These are phyloP conservation scores for Polypedilum pembai DNA, from an alignment of 1,140 invertebrate genomes.

Conservation along the genomic window DNA sequence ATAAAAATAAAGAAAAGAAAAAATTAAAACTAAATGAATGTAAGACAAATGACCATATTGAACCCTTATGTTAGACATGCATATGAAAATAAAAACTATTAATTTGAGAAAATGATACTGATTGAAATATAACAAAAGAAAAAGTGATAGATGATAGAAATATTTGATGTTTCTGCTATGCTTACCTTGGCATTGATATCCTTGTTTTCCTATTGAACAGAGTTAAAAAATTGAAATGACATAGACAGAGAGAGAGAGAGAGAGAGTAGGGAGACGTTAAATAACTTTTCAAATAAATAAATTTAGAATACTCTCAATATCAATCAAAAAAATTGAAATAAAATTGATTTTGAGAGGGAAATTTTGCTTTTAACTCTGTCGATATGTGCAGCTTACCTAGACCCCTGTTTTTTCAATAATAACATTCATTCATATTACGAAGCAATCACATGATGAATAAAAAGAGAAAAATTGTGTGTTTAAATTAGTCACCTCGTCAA, in stretches of 20 bases:
- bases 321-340: neutral
- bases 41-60: neutral
- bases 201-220: constrained; percentile 71
- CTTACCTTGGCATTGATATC: constrained; percentile 99
- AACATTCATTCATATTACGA: constrained; percentile 9
- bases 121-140: no score
- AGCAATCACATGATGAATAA: constrained; percentile 6
- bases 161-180: neutral
- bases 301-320: no score
- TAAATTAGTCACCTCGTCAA: neutral
- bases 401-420: constrained; percentile 61
- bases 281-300: no score
- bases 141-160: no score
- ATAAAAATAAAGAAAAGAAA: constrained; percentile 28
- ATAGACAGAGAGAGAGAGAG: neutral
- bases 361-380: constrained; percentile 4
- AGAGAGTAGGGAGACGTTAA: no score
- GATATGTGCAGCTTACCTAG: constrained; percentile 48
- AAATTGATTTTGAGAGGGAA: neutral
- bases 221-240: constrained; percentile 10
- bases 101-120: no score
- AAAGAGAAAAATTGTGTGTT: constrained; percentile 8
- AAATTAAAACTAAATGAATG: constrained; percentile 2
- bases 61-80: no score
- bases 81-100: no score